These are phyloP conservation scores for Drosophila obscura DNA, from an alignment of 1,140 invertebrate genomes.

Conservation along the genomic window DNA sequence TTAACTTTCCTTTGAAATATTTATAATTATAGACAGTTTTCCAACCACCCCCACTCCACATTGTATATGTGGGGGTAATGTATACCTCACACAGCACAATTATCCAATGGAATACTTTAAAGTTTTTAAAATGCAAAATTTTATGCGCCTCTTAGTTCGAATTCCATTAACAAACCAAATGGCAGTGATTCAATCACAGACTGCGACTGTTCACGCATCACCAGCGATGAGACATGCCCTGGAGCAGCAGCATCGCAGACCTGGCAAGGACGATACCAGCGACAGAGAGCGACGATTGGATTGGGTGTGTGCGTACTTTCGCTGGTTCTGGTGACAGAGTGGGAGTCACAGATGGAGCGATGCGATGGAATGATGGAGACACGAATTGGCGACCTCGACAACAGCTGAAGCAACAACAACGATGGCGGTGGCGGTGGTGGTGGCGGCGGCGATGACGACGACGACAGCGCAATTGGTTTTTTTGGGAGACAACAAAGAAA, in stretches of 20 bases:
- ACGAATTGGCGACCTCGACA: conserved; percentile 28
- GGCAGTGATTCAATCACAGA: conserved; percentile 55
- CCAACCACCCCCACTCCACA: too few species aligned
- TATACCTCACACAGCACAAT: too few species aligned
- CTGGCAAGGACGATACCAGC: conserved; percentile 14
- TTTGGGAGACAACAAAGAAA: conserved; percentile 58
- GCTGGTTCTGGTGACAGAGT: conserved; percentile 2
- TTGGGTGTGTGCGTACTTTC: conserved; percentile 19
- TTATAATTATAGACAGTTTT: too few species aligned
- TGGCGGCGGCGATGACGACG: conserved; percentile 53
- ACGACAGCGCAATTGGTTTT: conserved; percentile 72
- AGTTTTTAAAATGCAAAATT: conserved; percentile 7
- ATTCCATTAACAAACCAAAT: conserved; percentile 30
- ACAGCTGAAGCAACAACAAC: conserved; percentile 23
- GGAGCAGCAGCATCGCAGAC: conserved; percentile 32
- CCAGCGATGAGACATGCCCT: conserved; percentile 50
- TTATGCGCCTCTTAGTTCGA: conserved; percentile 7
- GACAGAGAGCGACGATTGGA: conserved; percentile 40
- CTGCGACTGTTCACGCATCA: conserved; percentile 60
- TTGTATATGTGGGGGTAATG: too few species aligned
- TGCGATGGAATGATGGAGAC: background rate
- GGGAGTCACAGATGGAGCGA: background rate
- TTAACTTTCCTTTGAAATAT: too few species aligned
- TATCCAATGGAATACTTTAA: background rate
- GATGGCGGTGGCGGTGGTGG: conserved; percentile 23